Evolutionary conservation across 2,797 vertebrate species (phyloP).

Genomic region (Xenops minutus): DNA sequence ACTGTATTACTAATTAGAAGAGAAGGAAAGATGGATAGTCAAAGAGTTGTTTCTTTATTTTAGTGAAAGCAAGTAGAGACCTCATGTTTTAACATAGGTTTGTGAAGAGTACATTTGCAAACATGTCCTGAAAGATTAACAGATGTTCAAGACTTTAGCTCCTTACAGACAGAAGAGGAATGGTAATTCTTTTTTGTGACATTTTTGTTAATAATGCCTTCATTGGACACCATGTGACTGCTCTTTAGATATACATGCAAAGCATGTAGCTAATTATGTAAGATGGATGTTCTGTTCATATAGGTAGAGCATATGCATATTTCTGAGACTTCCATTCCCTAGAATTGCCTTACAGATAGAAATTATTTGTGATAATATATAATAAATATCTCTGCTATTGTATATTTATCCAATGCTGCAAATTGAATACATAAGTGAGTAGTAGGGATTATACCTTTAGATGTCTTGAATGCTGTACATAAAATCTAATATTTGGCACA

Average conservation of each 20-base stretch:
- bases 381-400: neutral
- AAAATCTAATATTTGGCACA: neutral
- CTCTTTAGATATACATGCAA: neutral
- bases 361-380: too few species aligned
- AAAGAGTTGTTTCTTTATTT: neutral
- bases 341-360: neutral
- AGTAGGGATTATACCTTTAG: neutral
- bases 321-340: neutral
- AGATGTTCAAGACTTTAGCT: neutral
- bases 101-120: neutral
- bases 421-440: neutral
- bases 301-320: neutral
- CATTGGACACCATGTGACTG: neutral
- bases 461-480: neutral
- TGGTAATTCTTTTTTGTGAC: neutral
- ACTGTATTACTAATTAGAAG: fast-evolving
- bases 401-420: neutral
- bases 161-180: neutral
- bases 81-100: neutral
- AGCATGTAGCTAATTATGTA: neutral
- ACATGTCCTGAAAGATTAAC: neutral
- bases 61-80: neutral
- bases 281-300: neutral
- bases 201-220: neutral
- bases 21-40: neutral